Evolutionary conservation across 2,888 invertebrate genomes (phyloP).

Genomic region (Ectropis crepuscularia): DNA sequence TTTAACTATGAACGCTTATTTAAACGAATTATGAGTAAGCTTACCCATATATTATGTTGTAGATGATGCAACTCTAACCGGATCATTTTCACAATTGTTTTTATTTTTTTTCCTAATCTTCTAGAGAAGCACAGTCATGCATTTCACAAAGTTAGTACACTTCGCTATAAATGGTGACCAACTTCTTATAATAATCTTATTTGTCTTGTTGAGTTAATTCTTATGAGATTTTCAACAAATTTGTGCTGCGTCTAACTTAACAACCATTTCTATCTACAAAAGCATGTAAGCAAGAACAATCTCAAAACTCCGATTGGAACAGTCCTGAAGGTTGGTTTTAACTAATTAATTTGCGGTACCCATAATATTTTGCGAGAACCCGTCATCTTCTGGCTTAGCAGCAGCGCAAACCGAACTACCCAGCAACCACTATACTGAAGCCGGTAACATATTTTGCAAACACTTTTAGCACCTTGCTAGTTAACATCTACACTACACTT

Average conservation of each 20-base stretch:
- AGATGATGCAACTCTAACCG: constrained; percentile 17
- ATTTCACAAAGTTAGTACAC: neutral
- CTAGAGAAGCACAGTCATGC: neutral
- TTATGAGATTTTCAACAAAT: no score
- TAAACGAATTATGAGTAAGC: neutral
- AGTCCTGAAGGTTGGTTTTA: no score
- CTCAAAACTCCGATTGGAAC: no score
- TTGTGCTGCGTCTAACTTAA: no score
- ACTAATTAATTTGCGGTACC: no score
- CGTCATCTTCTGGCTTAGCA: constrained; percentile 30
- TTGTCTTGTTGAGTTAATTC: no score
- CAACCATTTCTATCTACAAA: no score
- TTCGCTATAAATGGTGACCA: no score
- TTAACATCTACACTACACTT: neutral
- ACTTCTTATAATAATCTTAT: no score
- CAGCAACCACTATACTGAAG: constrained; percentile 46
- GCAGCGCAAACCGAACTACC: constrained; percentile 49
- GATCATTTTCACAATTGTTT: constrained; percentile 1
- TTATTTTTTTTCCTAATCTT: neutral
- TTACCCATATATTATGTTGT: constrained; percentile 16
- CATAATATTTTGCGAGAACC: no score
- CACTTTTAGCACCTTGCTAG: constrained; percentile 31
- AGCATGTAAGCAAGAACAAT: no score
- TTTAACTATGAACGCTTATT: neutral
- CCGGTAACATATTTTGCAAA: constrained; percentile 49